phyloP scores from a whole-genome alignment of 2,113 vertebrate genomes.

The Gobius niger region DNA sequence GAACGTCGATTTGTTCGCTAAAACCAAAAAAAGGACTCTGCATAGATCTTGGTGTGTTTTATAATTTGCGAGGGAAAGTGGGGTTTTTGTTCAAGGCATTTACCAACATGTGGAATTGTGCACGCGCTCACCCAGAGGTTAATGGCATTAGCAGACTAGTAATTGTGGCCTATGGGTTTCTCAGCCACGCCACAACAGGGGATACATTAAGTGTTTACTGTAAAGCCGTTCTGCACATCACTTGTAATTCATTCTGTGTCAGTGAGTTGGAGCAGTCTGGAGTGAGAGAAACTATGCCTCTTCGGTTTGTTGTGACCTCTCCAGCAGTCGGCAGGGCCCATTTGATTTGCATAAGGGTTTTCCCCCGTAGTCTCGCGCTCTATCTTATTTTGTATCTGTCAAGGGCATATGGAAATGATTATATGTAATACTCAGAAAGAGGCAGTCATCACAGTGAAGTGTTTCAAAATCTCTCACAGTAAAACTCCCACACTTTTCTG shows the following conservation, averaged over 20 bases:
- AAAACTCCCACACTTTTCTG: conserved; percentile 5
- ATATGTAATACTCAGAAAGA: conserved; percentile 39
- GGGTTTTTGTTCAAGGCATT: conserved; percentile 18
- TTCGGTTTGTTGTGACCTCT: background rate
- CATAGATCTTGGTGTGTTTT: conserved; percentile 11
- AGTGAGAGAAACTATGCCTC: conserved; percentile 11
- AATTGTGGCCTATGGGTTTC: conserved; percentile 59
- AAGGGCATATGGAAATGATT: conserved; percentile 49
- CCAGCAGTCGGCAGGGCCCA: conserved; percentile 43
- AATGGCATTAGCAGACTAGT: conserved; percentile 56
- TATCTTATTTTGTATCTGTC: conserved; percentile 47
- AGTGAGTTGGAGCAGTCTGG: conserved; percentile 3
- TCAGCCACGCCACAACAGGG: conserved; percentile 35
- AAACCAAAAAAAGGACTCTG: conserved; percentile 17
- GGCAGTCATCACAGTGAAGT: conserved; percentile 17
- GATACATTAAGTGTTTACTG: conserved; percentile 65
- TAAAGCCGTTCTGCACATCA: conserved; percentile 67
- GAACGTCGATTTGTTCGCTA: background rate
- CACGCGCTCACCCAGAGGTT: conserved; percentile 63
- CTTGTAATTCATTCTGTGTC: conserved; percentile 43
- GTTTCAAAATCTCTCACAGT: conserved; percentile 11
- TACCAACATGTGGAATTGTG: conserved; percentile 25
- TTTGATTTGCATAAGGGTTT: conserved; percentile 53
- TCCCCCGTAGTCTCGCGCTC: conserved; percentile 48
- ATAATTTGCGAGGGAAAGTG: conserved; percentile 21